Evolutionary conservation across 2,113 vertebrate species (phyloP).

Genomic region (Albula glossodonta): DNA sequence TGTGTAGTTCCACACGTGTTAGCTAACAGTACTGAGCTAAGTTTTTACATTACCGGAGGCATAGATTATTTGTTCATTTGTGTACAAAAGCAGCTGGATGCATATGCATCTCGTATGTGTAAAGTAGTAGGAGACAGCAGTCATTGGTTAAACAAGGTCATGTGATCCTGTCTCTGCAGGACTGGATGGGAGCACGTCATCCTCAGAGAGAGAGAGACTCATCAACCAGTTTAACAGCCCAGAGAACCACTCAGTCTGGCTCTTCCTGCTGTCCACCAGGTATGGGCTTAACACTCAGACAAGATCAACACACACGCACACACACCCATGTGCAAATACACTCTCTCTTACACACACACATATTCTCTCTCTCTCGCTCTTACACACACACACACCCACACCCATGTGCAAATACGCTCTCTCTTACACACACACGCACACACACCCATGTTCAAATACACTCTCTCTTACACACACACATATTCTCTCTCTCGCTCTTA

Average conservation of each 20-base stretch:
- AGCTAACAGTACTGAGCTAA: too few relatives aligned
- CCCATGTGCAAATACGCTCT: not conserved
- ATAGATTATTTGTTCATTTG: too few relatives aligned
- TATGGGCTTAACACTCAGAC: conserved; percentile 50
- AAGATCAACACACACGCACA: not conserved
- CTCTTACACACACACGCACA: not conserved
- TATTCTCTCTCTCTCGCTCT: not conserved
- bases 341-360: not conserved
- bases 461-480: not conserved
- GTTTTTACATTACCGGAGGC: too few relatives aligned
- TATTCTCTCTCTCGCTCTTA: not conserved
- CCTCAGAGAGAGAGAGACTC: conserved; percentile 90
- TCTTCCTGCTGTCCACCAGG: conserved; percentile 95
- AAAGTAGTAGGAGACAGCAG: not conserved
- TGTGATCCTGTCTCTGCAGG: conserved; percentile 63
- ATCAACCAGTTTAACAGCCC: conserved; percentile 98
- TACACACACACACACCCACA: not conserved
- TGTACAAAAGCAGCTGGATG: too few relatives aligned
- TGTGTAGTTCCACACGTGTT: too few relatives aligned
- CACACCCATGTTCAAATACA: not conserved
- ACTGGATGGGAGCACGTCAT: conserved; percentile 93
- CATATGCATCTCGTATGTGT: not conserved
- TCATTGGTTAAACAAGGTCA: not conserved
- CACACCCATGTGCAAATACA: not conserved
- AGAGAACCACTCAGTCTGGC: conserved; percentile 80